phyloP scores from a whole-genome alignment of 2,888 invertebrate species.

The Aporophyla nigra region DNA sequence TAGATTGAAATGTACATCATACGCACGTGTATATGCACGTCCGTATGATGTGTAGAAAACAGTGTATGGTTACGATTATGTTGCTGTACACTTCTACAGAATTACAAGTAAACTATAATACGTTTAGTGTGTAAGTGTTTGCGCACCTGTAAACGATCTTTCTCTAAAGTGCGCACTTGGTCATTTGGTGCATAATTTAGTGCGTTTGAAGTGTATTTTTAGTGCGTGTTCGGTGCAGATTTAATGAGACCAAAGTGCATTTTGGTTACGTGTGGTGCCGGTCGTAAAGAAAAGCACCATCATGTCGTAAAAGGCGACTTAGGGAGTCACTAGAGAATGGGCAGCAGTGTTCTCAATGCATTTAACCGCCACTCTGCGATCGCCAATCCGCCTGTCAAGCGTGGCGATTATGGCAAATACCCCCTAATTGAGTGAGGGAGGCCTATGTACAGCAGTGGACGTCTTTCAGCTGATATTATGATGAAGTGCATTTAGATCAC shows the following conservation, averaged over 20 bases:
- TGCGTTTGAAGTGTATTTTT: not conserved
- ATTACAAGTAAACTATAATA: not conserved
- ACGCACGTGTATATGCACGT: not conserved
- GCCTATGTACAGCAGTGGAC: too few relatives aligned
- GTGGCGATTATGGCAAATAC: too few relatives aligned
- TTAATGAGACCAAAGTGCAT: not conserved
- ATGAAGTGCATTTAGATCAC: not conserved
- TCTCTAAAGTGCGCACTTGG: not conserved
- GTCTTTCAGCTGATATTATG: too few relatives aligned
- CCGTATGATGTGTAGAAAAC: constrained; percentile 12
- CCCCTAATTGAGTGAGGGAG: too few relatives aligned
- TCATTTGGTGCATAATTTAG: constrained; percentile 3
- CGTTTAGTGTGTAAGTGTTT: constrained; percentile 1
- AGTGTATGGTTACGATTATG: not conserved
- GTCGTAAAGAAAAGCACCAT: too few relatives aligned
- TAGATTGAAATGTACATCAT: constrained; percentile 4
- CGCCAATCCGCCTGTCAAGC: too few relatives aligned
- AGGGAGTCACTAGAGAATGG: too few relatives aligned
- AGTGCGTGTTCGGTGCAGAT: not conserved
- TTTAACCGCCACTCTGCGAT: too few relatives aligned
- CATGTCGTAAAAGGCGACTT: too few relatives aligned
- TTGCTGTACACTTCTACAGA: not conserved
- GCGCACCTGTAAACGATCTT: not conserved
- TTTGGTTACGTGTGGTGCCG: too few relatives aligned
- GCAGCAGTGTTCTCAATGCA: too few relatives aligned